Evolutionary conservation across 2,888 invertebrate species (phyloP).

Genomic region (Proisotoma minuta): DNA sequence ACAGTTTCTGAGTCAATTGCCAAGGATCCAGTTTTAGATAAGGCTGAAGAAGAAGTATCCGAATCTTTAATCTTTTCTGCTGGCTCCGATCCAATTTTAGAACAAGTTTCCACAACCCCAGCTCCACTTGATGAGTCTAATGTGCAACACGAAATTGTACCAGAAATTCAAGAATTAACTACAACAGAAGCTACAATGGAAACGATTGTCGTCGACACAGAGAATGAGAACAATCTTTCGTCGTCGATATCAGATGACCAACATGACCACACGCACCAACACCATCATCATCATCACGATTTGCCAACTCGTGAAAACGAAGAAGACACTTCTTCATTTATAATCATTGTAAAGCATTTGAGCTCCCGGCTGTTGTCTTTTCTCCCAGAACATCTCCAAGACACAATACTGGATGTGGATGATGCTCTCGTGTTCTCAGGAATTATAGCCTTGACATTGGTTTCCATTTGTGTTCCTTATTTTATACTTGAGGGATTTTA

Average conservation of each 20-base stretch:
- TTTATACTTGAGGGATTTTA: constrained; percentile 42
- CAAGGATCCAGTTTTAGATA: no score
- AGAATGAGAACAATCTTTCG: not conserved
- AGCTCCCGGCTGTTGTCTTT: constrained; percentile 43
- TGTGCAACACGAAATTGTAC: not conserved
- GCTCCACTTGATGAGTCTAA: not conserved
- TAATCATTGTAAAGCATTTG: constrained; percentile 42
- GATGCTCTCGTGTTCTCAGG: constrained; percentile 46
- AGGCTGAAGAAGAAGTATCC: no score
- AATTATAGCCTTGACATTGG: constrained; percentile 45
- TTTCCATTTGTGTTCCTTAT: constrained; percentile 47
- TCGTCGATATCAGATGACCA: not conserved
- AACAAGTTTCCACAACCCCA: not conserved
- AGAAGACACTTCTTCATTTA: constrained; percentile 29
- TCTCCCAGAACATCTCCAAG: constrained; percentile 46
- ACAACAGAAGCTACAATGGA: not conserved
- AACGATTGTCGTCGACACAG: not conserved
- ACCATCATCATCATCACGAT: constrained; percentile 22
- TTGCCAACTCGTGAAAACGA: constrained; percentile 15
- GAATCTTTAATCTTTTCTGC: no score
- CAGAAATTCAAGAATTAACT: not conserved
- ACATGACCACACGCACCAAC: constrained; percentile 24
- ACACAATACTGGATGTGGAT: constrained; percentile 45
- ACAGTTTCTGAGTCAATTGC: no score
- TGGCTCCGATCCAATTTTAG: no score